Base-by-base conservation (phyloP, 2,797 vertebrate genomes). In the Sebastes diaconus region DNA sequence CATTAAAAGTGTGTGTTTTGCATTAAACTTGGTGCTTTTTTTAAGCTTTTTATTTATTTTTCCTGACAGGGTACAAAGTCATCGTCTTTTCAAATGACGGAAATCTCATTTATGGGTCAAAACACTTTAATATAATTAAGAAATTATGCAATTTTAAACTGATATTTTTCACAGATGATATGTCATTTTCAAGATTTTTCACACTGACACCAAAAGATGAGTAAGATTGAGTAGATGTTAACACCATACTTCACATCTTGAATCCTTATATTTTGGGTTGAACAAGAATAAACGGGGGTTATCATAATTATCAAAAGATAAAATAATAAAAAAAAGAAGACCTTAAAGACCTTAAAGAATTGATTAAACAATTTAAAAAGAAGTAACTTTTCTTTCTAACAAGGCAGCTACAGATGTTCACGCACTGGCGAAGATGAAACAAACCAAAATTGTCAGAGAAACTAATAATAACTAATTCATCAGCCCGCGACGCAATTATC, bases 321-420 rank as follows among this genome's bases (percentile, higher is more conserved):
- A 65, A 83, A 75, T 50, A 18, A 46, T 67, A 27, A 60, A 50
- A 52, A 32, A 46, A 46, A 12, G 3, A 22, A 80, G 13, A 54
- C 42, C 16, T 39, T 11, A 16, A 69, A 71, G 18, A 29, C 1
- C 24, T 39, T 39, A 39, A 39, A 39, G 36, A 3, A 82, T 27
- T 81, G 25, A 79, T 75, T 24, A 25, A 68, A 27, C 30, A 12
- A 5, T 72, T 69, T 7, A 30, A 42, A 25, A 65, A 27, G 29
- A 77, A 71, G 79, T 18, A 77, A 81, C 82, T 79, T 87, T 61
- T 34, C 27, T 74, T 18, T 77, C 58, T 52, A 54, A 79, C 16
- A 59, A 70, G 36, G 68, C 73, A 29, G 79, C 84, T 84, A 73
- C 90, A 93, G 90, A 92, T 93, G 89, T 91, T 89, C 34, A 12